Evolutionary conservation across 2,888 invertebrate species (phyloP), one percentile per base, ranked within the genome.

Genomic region (Ernsta delagoae): DNA sequence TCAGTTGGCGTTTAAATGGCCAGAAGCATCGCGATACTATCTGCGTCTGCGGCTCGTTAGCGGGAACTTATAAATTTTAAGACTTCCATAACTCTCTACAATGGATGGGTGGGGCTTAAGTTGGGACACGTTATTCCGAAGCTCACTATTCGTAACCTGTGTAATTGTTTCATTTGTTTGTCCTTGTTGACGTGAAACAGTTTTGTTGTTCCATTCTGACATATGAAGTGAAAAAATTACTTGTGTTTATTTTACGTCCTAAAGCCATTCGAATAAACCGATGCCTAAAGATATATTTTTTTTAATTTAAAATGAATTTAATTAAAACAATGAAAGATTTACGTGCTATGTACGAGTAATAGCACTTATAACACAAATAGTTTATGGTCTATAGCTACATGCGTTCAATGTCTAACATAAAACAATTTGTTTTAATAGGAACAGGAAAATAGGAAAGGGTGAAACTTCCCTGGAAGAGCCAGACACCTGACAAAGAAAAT

Each of bases 1-100:
- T 80, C 82, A 81, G 84, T 80, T 76, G 79, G 77, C 76, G 72
- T 83, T 80, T 81, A 80, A 81, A 77, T 80, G 79, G 77, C 70
- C 82, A 79, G 82, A 72, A 86, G 84, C 82, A 74, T 74, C 75
- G 72, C 75, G 87, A 91, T 90, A 81, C 75, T 83, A 90, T 90
- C 89, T 75, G 76, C 68, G 72, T 89, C 88, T 75, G 77, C 70
- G 72, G 75, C 87, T 92, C 88, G 89, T 92, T 91, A 90, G 83
- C 81, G 85, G 82, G 79, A 79, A 87, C 85, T 86, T 87, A 86
- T 90, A 89, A 85, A 89, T 88, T 90, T 87, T 79, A 83, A 80
- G 74, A 75, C 79, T 76, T 78, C 74, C 77, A 75, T 68, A 68
- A 68, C 67, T 68, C 39, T 7, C 7, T 75, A 89, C 89, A 90